phyloP scores from a whole-genome alignment of 2,888 invertebrate genomes.

The Ichneumoninae sp. region DNA sequence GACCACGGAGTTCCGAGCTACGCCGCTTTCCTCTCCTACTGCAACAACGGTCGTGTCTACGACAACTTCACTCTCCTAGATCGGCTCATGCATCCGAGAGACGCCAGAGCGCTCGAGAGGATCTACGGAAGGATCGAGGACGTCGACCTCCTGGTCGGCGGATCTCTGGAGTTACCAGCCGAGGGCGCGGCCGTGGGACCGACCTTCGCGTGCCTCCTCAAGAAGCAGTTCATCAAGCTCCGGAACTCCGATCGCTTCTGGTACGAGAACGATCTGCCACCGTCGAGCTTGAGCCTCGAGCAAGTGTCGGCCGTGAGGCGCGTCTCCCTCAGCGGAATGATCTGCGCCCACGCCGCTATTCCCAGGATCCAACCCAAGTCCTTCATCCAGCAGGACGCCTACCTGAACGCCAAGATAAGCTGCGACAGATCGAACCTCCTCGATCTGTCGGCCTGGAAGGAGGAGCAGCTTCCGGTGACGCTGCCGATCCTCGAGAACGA shows the following conservation, averaged over 20 bases:
- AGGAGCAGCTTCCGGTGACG: conserved; percentile 81
- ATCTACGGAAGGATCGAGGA: conserved; percentile 88
- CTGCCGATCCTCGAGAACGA: conserved; percentile 80
- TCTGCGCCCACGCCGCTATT: conserved; percentile 91
- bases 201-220: conserved; percentile 94
- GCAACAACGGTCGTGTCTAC: conserved; percentile 66
- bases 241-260: conserved; percentile 96
- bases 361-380: conserved; percentile 93
- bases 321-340: conserved; percentile 91
- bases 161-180: conserved; percentile 91
- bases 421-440: conserved; percentile 90
- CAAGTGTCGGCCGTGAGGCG: conserved; percentile 93
- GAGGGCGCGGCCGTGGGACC: conserved; percentile 94
- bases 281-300: conserved; percentile 91
- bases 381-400: conserved; percentile 94
- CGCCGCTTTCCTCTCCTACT: conserved; percentile 88
- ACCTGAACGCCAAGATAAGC: conserved; percentile 90
- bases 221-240: conserved; percentile 92
- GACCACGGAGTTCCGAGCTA: conserved; percentile 94
- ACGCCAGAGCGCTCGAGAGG: conserved; percentile 72
- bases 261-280: conserved; percentile 97
- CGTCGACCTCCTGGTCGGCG: conserved; percentile 94
- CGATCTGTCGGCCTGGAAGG: conserved; percentile 90
- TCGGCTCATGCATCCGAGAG: conserved; percentile 71
- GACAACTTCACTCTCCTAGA: conserved; percentile 76